Percentiles rank a stretch among this genome's conserved stretches.
phyloP scores from a whole-genome alignment of 2,888 invertebrate genomes.

The Phengaris alcon region DNA sequence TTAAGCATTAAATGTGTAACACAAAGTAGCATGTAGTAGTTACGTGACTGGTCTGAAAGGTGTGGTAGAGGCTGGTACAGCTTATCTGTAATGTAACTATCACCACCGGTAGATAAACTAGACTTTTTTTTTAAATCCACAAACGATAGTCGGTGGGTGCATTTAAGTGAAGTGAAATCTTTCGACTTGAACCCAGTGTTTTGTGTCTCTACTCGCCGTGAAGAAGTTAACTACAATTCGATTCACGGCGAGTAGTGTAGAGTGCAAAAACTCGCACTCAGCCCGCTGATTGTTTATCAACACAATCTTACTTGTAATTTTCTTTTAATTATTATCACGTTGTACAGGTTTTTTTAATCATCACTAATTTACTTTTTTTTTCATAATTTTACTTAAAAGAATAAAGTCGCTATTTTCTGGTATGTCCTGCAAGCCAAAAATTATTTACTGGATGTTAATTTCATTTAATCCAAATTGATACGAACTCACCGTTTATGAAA shows the following conservation, averaged over 20 bases:
- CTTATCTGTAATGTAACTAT: neutral
- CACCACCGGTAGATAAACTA: slow-evolving; percentile 1
- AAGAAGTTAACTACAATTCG: too few relatives aligned
- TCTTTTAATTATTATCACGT: too few relatives aligned
- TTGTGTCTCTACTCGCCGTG: neutral
- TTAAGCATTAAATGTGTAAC: neutral
- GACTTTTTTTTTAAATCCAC: neutral
- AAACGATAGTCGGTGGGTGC: neutral
- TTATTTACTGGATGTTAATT: neutral
- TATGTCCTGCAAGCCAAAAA: too few relatives aligned
- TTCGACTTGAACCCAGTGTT: neutral
- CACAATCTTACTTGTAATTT: too few relatives aligned
- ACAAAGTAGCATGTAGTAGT: neutral
- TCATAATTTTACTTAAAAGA: too few relatives aligned
- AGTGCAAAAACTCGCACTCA: too few relatives aligned
- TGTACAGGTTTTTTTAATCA: too few relatives aligned
- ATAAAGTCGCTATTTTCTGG: too few relatives aligned
- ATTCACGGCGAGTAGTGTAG: too few relatives aligned
- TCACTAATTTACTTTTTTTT: too few relatives aligned
- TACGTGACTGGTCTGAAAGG: neutral
- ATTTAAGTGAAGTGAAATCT: neutral
- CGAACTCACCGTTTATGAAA: neutral
- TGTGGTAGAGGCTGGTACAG: neutral
- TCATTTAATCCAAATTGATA: neutral
- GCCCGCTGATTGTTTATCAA: too few relatives aligned